phyloP scores from a whole-genome alignment of 2,113 vertebrate species.

The Rhizomys pruinosus region DNA sequence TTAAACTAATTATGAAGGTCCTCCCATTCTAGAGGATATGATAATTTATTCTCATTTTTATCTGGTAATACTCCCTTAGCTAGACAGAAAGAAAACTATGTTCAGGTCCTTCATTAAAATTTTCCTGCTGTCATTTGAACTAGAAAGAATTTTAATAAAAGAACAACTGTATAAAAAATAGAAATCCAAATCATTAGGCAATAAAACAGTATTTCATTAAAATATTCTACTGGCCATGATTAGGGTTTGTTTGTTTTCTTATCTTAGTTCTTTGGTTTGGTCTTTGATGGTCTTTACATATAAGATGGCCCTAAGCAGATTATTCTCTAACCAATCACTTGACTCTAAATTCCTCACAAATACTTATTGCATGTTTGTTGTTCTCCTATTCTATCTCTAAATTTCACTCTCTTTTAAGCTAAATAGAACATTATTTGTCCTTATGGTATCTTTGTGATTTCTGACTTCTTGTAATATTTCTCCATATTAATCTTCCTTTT shows the following conservation, averaged over 20 bases:
- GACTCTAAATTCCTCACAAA: background rate
- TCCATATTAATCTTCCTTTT: background rate
- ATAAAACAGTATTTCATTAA: conserved; percentile 5
- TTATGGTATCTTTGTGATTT: background rate
- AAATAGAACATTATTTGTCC: conserved; percentile 17
- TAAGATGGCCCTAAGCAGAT: background rate
- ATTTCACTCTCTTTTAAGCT: background rate
- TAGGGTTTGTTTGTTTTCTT: background rate
- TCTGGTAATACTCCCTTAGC: background rate
- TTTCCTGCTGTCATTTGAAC: background rate
- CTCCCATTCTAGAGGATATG: background rate
- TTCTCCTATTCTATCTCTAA: background rate
- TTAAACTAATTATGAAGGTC: background rate
- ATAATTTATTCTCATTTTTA: conserved; percentile 42
- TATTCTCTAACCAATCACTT: background rate
- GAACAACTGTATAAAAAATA: background rate
- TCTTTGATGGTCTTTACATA: background rate
- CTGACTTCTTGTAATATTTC: background rate
- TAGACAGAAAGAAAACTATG: background rate
- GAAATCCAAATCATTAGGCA: background rate
- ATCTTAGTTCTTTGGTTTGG: background rate
- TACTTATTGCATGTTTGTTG: background rate
- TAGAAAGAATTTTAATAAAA: background rate
- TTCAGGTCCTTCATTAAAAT: background rate
- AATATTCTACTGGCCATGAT: background rate